Base-by-base conservation (phyloP, 2,888 invertebrate species). In the Conistra vaccinii region DNA sequence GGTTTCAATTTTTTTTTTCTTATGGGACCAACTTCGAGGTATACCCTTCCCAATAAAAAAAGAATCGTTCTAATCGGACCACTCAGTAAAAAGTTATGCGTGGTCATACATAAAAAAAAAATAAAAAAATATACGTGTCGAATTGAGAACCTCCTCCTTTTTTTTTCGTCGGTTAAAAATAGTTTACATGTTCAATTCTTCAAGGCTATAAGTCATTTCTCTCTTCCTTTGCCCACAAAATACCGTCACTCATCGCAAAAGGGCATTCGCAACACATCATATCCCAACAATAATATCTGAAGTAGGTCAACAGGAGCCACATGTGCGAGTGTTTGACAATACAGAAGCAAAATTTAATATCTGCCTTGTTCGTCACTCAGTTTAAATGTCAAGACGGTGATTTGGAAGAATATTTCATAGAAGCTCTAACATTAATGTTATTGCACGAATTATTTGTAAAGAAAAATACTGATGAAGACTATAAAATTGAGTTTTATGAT, bases 301-400 rank as follows among this genome's bases (percentile, higher is more conserved):
- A 84, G 69, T 84, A 83, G 83, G 83, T 80, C 85, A 74, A 57
- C 76, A 23, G 63, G 45, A 73, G 74, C 48, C 76, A 77, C 80
- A 85, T 68, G 80, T 71, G 83, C 32, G 68, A 12, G 61, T 69
- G 62, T 85, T 83, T 76, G 81, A 81, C 69, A n/a, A n/a, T n/a
- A n/a, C n/a, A n/a, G n/a, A n/a, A n/a, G n/a, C n/a, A 58, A 85
- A 75, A 85, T 85, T 73, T 83, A 85, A 85, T 85, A 85, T 85
- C 81, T 39, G 32, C 63, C 55, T 68, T 72, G 60, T 62, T 71
- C 71, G 73, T 63, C 78, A 78, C 68, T 39, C 66, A 53, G 69
- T 81, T 71, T 71, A 85, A 85, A 85, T 77, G 78, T 78, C 83
- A 85, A 66, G 57, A n/a, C 48, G n/a, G 76, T 73, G 77, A 77